A percentile compares a stretch with the other conserved stretches of the same genome.
Conservation (phyloP, 2,113 vertebrate genomes). For the Aramus guarauna region DNA sequence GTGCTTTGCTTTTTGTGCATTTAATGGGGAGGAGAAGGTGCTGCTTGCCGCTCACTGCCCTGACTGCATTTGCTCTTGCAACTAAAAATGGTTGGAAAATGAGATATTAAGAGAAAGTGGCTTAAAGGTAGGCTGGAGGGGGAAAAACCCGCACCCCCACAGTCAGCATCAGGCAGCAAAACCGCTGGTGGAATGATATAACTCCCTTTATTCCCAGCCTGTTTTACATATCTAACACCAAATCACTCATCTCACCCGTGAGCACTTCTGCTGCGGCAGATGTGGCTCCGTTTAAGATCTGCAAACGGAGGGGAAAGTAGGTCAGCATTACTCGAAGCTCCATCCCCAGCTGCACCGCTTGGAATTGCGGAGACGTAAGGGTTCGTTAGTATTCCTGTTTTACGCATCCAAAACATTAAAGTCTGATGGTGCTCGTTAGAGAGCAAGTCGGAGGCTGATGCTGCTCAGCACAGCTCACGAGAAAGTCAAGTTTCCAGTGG, state of each 20-base stretch:
- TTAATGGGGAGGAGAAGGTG: neutral
- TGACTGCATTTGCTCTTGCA: neutral
- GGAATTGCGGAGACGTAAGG: neutral
- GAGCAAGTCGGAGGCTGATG: neutral
- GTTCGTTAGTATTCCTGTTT: neutral
- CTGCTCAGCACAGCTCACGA: neutral
- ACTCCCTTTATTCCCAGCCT: neutral
- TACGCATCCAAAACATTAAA: neutral
- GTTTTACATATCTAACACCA: neutral
- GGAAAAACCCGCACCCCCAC: no score
- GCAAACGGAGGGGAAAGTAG: neutral
- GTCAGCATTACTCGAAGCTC: neutral
- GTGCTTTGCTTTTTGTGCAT: neutral
- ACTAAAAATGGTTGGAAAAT: neutral
- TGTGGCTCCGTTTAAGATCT: neutral
- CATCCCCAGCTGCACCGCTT: neutral
- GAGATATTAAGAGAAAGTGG: neutral
- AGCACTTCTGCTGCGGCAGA: neutral
- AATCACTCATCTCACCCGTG: neutral
- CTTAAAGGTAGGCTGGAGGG: neutral
- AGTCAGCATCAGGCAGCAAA: neutral
- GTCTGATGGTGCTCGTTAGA: neutral
- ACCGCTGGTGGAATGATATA: accelerated
- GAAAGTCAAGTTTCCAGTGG: neutral
- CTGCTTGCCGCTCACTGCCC: neutral